These are phyloP conservation scores for Escarpia spicata DNA, from an alignment of 2,888 invertebrate genomes.

Conservation along the genomic window DNA sequence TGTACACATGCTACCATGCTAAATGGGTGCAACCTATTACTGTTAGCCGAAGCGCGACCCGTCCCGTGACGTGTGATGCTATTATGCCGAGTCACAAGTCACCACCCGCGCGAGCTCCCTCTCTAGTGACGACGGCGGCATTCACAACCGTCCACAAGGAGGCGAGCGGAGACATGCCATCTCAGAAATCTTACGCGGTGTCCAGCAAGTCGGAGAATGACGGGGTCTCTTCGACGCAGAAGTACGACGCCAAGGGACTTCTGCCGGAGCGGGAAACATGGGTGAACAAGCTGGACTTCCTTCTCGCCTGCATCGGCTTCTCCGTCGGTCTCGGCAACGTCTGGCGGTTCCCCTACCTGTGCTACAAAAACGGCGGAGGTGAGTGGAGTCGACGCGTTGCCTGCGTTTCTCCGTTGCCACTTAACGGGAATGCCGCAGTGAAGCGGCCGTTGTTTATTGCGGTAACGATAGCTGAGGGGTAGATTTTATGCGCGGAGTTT, in stretches of 20 bases:
- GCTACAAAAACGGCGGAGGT: constrained; percentile 46
- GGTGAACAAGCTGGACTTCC: constrained; percentile 28
- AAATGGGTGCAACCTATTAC: background rate
- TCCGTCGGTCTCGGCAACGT: constrained; percentile 30
- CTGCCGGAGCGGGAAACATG: constrained; percentile 28
- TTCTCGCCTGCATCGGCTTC: constrained; percentile 30
- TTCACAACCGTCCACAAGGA: background rate
- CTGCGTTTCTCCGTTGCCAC: too few relatives aligned
- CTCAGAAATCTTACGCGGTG: background rate
- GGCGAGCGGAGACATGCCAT: constrained; percentile 18
- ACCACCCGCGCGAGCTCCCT: background rate
- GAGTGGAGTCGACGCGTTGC: background rate
- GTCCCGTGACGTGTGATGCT: background rate
- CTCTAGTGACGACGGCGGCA: background rate
- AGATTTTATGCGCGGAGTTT: background rate
- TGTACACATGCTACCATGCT: background rate
- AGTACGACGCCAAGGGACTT: background rate
- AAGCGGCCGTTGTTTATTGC: background rate
- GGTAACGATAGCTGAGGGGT: background rate
- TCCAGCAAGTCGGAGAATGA: background rate
- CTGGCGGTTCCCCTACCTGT: constrained; percentile 72
- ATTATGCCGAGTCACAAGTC: background rate
- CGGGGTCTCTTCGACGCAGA: background rate
- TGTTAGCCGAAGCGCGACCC: background rate
- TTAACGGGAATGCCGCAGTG: background rate